A percentile compares a stretch with the other conserved stretches of the same genome.
phyloP scores from a whole-genome alignment of 1,140 invertebrate genomes.

The Holcopasites calliopsidis region DNA sequence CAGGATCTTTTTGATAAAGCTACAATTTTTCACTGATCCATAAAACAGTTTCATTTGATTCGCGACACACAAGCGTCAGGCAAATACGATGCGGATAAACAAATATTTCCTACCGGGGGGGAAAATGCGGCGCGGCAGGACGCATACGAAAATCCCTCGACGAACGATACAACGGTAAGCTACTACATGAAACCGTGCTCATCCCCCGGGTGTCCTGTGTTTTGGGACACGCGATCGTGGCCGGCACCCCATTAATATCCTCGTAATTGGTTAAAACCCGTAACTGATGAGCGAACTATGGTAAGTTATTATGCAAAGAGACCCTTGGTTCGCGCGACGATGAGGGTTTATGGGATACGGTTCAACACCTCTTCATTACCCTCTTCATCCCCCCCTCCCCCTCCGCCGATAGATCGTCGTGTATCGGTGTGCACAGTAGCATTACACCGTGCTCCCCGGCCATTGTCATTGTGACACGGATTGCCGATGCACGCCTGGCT shows the following conservation, averaged over 20 bases:
- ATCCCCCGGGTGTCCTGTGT: conserved; percentile 31
- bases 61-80: not conserved
- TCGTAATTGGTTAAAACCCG: conserved; percentile 79
- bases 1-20: too few species aligned
- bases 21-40: too few species aligned
- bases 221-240: conserved; percentile 44
- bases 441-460: conserved; percentile 59
- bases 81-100: not conserved
- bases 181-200: conserved; percentile 27
- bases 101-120: conserved; percentile 6
- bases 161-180: conserved; percentile 29
- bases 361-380: conserved; percentile 80
- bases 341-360: conserved; percentile 75
- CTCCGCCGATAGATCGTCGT: conserved; percentile 57
- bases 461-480: conserved; percentile 59
- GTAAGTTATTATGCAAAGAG: conserved; percentile 76
- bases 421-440: conserved; percentile 52
- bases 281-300: conserved; percentile 78
- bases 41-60: too few species aligned
- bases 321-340: conserved; percentile 70
- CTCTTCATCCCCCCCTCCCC: conserved; percentile 75
- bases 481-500: conserved; percentile 51
- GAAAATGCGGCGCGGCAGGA: conserved; percentile 33
- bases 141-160: conserved; percentile 28
- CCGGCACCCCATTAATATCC: conserved; percentile 58